Percentiles rank a stretch among this genome's conserved stretches.
Evolutionary conservation across 2,797 vertebrate species (phyloP).

Genomic region (Sebastes nivosus): DNA sequence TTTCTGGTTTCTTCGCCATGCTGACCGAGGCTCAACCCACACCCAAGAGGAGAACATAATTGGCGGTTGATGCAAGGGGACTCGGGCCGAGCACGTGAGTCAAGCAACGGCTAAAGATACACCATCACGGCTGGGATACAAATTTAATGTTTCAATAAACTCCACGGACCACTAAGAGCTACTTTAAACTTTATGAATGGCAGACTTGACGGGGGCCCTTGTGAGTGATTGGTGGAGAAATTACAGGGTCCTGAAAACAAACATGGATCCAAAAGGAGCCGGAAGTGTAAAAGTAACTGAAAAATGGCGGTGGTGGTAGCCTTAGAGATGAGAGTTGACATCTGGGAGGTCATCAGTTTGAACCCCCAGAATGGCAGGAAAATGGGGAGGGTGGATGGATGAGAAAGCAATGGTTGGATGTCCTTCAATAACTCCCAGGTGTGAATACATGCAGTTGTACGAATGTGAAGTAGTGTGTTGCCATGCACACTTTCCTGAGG

Average conservation of each 20-base stretch:
- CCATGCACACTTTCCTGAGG: background rate
- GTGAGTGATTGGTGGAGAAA: conserved; percentile 81
- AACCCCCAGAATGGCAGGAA: conserved; percentile 31
- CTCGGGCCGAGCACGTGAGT: conserved; percentile 78
- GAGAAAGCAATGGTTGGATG: conserved; percentile 26
- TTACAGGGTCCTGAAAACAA: conserved; percentile 84
- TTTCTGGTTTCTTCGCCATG: conserved; percentile 75
- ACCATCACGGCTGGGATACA: conserved; percentile 81
- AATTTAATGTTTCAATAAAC: conserved; percentile 89
- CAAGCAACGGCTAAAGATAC: conserved; percentile 84
- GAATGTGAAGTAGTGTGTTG: background rate
- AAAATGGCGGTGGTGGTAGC: conserved; percentile 56
- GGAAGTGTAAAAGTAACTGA: conserved; percentile 78
- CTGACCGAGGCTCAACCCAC: conserved; percentile 78
- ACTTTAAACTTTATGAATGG: conserved; percentile 88
- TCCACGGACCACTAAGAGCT: conserved; percentile 86
- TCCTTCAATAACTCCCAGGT: conserved; percentile 22
- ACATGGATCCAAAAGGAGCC: conserved; percentile 68
- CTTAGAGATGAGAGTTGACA: conserved; percentile 31
- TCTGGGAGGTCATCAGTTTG: conserved; percentile 58
- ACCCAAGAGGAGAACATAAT: conserved; percentile 85
- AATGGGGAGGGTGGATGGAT: conserved; percentile 3
- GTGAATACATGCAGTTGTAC: background rate
- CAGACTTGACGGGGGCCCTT: conserved; percentile 80
- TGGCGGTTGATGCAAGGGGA: conserved; percentile 82